Evolutionary conservation across 2,113 vertebrate species (phyloP), one percentile per base, ranked within the genome.

Genomic region (Taurulus bubalis): DNA sequence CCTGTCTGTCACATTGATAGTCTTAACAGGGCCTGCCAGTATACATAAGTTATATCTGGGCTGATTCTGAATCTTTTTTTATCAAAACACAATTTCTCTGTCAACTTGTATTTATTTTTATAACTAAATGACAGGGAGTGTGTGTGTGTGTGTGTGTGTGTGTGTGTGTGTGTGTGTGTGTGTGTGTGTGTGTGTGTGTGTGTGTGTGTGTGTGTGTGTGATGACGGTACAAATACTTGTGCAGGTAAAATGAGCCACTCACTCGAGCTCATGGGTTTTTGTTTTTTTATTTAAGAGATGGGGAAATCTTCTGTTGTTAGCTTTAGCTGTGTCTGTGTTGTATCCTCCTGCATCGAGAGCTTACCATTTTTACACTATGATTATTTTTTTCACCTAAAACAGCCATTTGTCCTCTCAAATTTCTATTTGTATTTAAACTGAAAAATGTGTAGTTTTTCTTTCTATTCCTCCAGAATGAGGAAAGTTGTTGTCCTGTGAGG

Each of bases 41-140:
- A 66, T 42, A 38, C 20, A 63, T 11, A 59, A 59, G 22, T 59
- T 32, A 5, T 8, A 15, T 6, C 34, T 59, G 66, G 49, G 53
- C 56, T 55, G 22, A 55, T 24, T 49, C 56, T 16, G 8, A 36
- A 76, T 64, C 16, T 62, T 87, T 42, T 87, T 85, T 34, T 71
- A 82, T 45, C 30, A 56, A 75, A 71, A 68, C 60, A 72, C 42
- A 80, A n/a, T 53, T 55, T 83, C 32, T 84, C 60, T 26, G 72
- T 67, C 63, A 63, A 28, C 58, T 73, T 79, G 2, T 91, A 89
- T 93, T 93, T 92, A 92, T 92, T 90, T 90, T 88, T 88, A 4
- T 91, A 85, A 68, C 55, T 10, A 36, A 74, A 83, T 22, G 40
- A 85, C 67, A 71, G 47, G 69, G 70, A 64, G 51, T 15, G 4